These are phyloP conservation scores for Sebastes hopkinsi DNA, from an alignment of 2,797 vertebrate genomes.

Conservation along the genomic window DNA sequence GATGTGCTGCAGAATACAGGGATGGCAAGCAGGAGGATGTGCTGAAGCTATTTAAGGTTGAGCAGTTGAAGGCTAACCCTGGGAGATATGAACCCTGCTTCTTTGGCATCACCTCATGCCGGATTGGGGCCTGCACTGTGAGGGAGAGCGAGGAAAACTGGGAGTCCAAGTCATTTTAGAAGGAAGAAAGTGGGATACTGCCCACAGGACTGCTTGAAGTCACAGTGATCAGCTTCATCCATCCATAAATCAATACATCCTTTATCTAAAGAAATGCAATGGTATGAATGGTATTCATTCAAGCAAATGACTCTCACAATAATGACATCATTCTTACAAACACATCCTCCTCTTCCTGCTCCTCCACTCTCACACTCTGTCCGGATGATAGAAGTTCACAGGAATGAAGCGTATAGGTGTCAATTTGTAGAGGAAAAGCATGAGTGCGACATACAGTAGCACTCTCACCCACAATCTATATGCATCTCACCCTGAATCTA, in stretches of 20 bases:
- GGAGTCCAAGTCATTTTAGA: constrained; percentile 29
- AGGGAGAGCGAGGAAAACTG: not conserved
- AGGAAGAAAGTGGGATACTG: not conserved
- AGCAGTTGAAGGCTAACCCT: constrained; percentile 42
- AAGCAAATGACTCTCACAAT: not conserved
- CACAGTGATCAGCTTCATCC: not conserved
- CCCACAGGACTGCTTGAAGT: not conserved
- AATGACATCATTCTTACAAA: constrained; percentile 51
- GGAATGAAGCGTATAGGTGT: constrained; percentile 56
- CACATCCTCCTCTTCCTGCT: constrained; percentile 5
- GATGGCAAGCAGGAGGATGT: constrained; percentile 18
- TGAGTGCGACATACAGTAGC: constrained; percentile 3
- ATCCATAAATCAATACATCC: not conserved
- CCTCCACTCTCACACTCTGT: constrained; percentile 7
- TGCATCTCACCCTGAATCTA: constrained; percentile 39
- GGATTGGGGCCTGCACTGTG: constrained; percentile 31
- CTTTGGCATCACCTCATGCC: constrained; percentile 46
- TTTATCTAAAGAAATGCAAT: not conserved
- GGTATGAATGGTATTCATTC: not conserved
- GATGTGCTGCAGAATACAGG: constrained; percentile 48
- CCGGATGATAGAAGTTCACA: constrained; percentile 51
- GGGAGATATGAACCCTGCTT: constrained; percentile 52
- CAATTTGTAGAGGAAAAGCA: constrained; percentile 28
- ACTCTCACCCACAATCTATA: constrained; percentile 44
- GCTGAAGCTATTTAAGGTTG: constrained; percentile 52